Evolutionary conservation across 1,140 invertebrate genomes (phyloP), one percentile per base, ranked within the genome.

Genomic region (Atopsyche davidsoni): DNA sequence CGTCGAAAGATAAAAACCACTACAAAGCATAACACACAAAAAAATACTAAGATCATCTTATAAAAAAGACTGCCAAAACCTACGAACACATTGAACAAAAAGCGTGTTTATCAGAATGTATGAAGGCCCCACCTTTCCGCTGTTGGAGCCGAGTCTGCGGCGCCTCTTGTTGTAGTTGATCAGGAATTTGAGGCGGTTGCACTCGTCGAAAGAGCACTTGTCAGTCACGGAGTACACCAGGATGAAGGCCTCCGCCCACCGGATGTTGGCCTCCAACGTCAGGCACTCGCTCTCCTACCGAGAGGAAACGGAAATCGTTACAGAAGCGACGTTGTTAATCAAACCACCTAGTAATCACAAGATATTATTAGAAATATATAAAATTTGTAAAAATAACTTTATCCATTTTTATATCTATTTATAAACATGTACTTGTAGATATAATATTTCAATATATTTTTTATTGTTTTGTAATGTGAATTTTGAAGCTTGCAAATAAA

Each of bases 201-300:
- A 88, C 62, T 89, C 86, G 62, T 91, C 85, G 65, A 91, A 91
- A 19, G 86, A 89, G 56, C 83, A 83, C 55, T 86, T 85, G 62
- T 90, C 86, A 3, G 86, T 87, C 2, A 92, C 82, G 0, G 87
- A 86, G 62, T 89, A 91, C 65, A 91, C 86, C 1, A 92, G 70
- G 25, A 92, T 79, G 62, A 91, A 91, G 3, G 85, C 88, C 62
- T 92, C 87, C 13, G 85, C 87, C 79, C 87, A 90, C 24, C 85
- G 72, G 23, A 90, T 86, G 59, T 89, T 85, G 10, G 81, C 79
- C 63, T 91, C 87, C 55, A 85, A 62, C 18, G 77, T 78, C 14
- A 81, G 65, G 39, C 79, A 79, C 66, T 85, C 81, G 54, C 72
- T 78, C 70, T 85, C 80, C 82, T 83, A 61, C 4, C 67, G 67